These are phyloP conservation scores for Montipora efflorescens DNA, from an alignment of 64 coral and sea anemone species.

Conservation along the genomic window DNA sequence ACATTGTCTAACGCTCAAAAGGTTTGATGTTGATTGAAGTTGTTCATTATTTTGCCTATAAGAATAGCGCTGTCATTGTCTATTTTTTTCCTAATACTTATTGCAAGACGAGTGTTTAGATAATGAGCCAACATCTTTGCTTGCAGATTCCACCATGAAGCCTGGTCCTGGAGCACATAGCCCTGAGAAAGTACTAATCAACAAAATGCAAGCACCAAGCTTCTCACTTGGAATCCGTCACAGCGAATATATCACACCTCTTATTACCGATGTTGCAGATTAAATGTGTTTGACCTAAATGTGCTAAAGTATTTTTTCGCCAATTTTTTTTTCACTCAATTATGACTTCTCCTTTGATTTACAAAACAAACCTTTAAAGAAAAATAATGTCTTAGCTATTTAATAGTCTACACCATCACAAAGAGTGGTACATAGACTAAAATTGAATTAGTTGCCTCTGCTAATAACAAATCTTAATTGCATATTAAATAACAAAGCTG, in stretches of 20 bases:
- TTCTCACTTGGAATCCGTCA: slow-evolving; percentile 97
- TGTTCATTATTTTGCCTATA: too few relatives aligned
- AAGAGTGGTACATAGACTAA: neutral
- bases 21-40: too few relatives aligned
- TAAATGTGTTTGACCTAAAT: slow-evolving; percentile 11
- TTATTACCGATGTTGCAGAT: slow-evolving; percentile 96
- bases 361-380: neutral
- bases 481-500: neutral
- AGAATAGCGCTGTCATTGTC: too few relatives aligned
- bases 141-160: slow-evolving; percentile 87
- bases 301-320: neutral
- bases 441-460: neutral
- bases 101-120: neutral
- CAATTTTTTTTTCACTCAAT: neutral
- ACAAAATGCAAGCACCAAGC: slow-evolving; percentile 72
- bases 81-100: too few relatives aligned
- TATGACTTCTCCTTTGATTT: neutral
- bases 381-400: too few relatives aligned
- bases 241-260: slow-evolving; percentile 91
- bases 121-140: neutral
- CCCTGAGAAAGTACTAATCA: slow-evolving; percentile 95
- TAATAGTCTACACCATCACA: neutral
- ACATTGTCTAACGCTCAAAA: too few relatives aligned
- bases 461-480: neutral
- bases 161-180: slow-evolving; percentile 98